Percentiles rank a stretch among this genome's conserved stretches.
phyloP scores from a whole-genome alignment of 2,888 invertebrate genomes.

The Latrodectus hesperus region DNA sequence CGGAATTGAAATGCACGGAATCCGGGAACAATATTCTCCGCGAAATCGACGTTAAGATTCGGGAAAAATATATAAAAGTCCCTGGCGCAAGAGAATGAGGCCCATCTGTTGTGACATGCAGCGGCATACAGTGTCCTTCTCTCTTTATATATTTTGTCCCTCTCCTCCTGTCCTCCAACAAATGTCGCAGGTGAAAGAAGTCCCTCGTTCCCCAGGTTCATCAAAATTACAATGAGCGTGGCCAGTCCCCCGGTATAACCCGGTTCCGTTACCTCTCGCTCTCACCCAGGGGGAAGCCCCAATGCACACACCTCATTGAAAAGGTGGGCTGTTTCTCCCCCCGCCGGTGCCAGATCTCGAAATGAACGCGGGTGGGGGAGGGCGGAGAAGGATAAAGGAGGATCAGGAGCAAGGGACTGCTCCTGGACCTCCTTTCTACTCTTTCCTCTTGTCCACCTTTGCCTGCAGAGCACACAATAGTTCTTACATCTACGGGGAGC shows the following conservation, averaged over 20 bases:
- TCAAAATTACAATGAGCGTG: constrained; percentile 69
- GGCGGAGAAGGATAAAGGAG: constrained; percentile 32
- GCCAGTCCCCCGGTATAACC: constrained; percentile 65
- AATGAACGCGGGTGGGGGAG: not conserved
- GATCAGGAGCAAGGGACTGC: constrained; percentile 54
- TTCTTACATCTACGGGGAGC: constrained; percentile 46
- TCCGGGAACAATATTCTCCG: constrained; percentile 1
- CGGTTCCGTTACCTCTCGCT: constrained; percentile 49
- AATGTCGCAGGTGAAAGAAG: constrained; percentile 65
- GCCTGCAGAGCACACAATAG: constrained; percentile 53
- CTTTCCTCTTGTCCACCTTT: constrained; percentile 45
- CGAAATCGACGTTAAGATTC: constrained; percentile 3
- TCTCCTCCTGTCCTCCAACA: constrained; percentile 23
- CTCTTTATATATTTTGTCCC: not conserved
- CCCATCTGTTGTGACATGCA: constrained; percentile 52
- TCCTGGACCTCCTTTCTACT: constrained; percentile 6
- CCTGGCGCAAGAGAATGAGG: not conserved
- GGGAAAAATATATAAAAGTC: not conserved
- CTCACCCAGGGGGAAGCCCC: constrained; percentile 34
- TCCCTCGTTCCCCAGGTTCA: constrained; percentile 68
- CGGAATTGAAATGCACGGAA: not conserved
- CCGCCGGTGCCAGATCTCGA: not conserved
- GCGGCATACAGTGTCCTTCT: not conserved
- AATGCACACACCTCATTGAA: constrained; percentile 56
- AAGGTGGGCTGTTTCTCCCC: constrained; percentile 36